These are phyloP conservation scores for Phataginus tricuspis DNA, from an alignment of 2,797 vertebrate genomes.

Conservation along the genomic window DNA sequence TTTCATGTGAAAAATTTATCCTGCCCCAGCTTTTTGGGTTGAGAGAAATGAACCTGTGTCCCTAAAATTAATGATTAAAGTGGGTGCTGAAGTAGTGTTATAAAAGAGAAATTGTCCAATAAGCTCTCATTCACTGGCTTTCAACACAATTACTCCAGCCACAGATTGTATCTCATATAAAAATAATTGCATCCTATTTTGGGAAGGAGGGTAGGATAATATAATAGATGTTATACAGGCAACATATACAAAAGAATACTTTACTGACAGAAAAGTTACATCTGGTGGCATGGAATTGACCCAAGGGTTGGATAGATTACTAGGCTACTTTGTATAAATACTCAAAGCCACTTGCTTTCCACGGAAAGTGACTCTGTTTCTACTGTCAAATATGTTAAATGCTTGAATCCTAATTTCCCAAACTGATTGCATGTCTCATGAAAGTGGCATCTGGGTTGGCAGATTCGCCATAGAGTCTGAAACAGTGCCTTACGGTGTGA, in stretches of 20 bases:
- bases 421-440: not conserved
- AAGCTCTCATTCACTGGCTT: conserved; percentile 13
- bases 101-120: not conserved
- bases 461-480: not conserved
- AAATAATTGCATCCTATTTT: not conserved
- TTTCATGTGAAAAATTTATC: not conserved
- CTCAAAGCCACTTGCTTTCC: not conserved
- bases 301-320: not conserved
- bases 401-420: not conserved
- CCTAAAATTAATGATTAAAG: conserved; percentile 15
- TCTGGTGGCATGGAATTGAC: not conserved
- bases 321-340: not conserved
- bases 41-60: not conserved
- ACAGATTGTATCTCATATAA: not conserved
- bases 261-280: not conserved
- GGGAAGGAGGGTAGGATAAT: not conserved
- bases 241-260: not conserved
- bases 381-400: not conserved
- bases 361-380: not conserved
- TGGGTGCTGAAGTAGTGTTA: not conserved
- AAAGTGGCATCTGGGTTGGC: not conserved
- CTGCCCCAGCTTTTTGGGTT: not conserved
- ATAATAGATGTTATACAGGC: not conserved
- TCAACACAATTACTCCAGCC: not conserved
- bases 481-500: not conserved